phyloP scores from a whole-genome alignment of 2,888 invertebrate species.

The Phalangium opilio region DNA sequence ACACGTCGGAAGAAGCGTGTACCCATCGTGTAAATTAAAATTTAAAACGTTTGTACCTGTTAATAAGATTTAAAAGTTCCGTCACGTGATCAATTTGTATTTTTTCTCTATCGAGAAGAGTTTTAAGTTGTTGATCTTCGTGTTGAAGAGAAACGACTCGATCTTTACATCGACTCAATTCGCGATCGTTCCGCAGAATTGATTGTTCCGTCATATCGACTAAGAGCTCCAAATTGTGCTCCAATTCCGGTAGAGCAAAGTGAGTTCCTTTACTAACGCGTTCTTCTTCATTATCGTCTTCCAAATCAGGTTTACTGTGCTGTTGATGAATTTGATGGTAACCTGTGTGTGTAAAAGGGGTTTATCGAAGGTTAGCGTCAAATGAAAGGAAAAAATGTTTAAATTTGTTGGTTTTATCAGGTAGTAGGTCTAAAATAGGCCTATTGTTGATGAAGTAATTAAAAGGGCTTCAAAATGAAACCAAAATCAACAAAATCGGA shows the following conservation, averaged over 20 bases:
- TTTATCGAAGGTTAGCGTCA: conserved; percentile 26
- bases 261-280: conserved; percentile 22
- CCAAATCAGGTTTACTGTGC: conserved; percentile 39
- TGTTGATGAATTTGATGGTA: conserved; percentile 75
- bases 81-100: conserved; percentile 54
- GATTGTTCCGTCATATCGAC: conserved; percentile 90
- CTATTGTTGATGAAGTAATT: too few relatives aligned
- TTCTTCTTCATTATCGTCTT: conserved; percentile 10
- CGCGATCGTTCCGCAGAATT: conserved; percentile 69
- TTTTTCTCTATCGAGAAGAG: conserved; percentile 52
- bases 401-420: too few relatives aligned
- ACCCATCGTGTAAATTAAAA: conserved; percentile 17
- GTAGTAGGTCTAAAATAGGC: too few relatives aligned
- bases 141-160: conserved; percentile 58
- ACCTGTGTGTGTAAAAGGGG: conserved; percentile 47
- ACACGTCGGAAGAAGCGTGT: too few relatives aligned
- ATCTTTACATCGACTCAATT: conserved; percentile 59
- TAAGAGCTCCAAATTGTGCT: conserved; percentile 77
- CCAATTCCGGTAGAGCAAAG: conserved; percentile 64
- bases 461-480: too few relatives aligned
- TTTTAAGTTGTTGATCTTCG: conserved; percentile 54
- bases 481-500: too few relatives aligned
- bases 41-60: conserved; percentile 32
- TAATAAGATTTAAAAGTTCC: conserved; percentile 49
- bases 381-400: not conserved